Evolutionary conservation across 2,888 invertebrate genomes (phyloP), one percentile per base, ranked within the genome.

Genomic region (Sthenelais limicola): DNA sequence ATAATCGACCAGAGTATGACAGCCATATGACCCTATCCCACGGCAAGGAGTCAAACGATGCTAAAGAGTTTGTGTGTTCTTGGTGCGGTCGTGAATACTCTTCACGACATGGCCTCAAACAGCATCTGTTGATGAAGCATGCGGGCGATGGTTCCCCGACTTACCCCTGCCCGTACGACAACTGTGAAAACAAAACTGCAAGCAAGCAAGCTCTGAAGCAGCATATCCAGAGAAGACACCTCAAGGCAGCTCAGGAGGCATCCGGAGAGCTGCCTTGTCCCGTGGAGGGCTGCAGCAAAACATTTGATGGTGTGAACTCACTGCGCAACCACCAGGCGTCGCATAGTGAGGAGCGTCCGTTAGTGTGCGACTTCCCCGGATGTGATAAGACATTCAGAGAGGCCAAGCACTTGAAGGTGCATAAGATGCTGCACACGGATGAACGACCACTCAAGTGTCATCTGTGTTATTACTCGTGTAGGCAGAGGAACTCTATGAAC

Each of bases 401-500:
- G 56, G 51, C 73, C 35, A 80, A 79, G 48, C 79, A 80, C 38
- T 76, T 80, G 38, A 76, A 76, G 49, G 77, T 78, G 0, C 80
- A 80, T 58, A 56, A 69, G 32, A 76, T 79, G 79, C 73, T 76
- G 51, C 80, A 80, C 73, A 80, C 78, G 3, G 77, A 78, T 48
- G 74, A 76, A 38, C 73, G 73, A 30, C 80, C 80, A 1, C 72
- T 80, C 15, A 68, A 74, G n/a, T 80, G 80, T 62, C 49, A 68
- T 38, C 68, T 76, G 24, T 80, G 80, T 72, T 51, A 74, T 3
- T 80, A 80, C 51, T 71, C 75, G 0, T 80, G 80, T 49, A 72
- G 77, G 3, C 80, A 80, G 73, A 69, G 79, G 47, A 80, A 78
- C 74, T 78, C 78, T 5, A 77, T 80, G 78, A 79, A 80, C 73